Evolutionary conservation across 2,113 vertebrate species (phyloP).

Genomic region (Mormyrus lacerda): DNA sequence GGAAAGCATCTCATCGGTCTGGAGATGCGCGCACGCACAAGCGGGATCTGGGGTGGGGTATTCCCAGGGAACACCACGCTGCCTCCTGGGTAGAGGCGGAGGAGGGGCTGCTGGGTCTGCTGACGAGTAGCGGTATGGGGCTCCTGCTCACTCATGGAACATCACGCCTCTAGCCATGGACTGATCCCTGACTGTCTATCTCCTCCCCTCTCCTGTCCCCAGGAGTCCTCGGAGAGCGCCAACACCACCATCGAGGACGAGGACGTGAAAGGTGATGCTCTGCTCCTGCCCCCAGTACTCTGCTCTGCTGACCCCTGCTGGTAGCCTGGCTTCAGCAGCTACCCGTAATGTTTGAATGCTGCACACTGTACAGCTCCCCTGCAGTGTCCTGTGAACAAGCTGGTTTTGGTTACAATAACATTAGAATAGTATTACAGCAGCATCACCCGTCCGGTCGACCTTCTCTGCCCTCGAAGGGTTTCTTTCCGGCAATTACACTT

Average conservation of each 20-base stretch:
- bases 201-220: constrained; percentile 36
- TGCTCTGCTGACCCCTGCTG: background rate
- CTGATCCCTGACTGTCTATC: constrained; percentile 7
- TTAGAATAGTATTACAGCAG: background rate
- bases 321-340: background rate
- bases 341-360: constrained; percentile 52
- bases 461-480: background rate
- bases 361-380: background rate
- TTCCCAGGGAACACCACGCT: background rate
- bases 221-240: constrained; percentile 94
- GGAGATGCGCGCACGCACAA: background rate
- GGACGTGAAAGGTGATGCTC: constrained; percentile 86
- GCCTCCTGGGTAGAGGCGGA: background rate
- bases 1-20: background rate
- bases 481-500: background rate
- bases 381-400: background rate
- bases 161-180: background rate
- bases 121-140: background rate
- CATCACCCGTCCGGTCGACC: background rate
- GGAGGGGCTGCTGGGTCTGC: background rate
- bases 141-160: background rate
- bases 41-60: background rate
- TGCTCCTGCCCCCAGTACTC: background rate
- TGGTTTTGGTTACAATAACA: background rate
- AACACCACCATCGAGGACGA: constrained; percentile 97